Conservation (phyloP, 2,113 vertebrate species). For the Clupea harengus region DNA sequence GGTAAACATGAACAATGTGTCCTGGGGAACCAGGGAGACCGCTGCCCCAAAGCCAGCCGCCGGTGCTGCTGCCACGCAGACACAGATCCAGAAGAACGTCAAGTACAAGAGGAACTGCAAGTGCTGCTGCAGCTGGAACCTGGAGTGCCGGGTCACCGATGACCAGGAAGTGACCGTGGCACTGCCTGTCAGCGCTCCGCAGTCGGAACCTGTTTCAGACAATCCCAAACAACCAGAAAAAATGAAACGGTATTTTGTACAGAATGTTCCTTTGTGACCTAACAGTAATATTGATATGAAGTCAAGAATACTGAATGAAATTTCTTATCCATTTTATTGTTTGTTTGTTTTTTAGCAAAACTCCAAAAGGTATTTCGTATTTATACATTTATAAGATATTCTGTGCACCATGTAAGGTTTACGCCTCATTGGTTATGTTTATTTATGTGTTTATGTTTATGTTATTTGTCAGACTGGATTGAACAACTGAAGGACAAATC, state of each 20-base stretch:
- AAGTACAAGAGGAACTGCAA: slow-evolving; percentile 26
- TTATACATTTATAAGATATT: neutral
- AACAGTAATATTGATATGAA: neutral
- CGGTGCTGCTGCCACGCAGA: neutral
- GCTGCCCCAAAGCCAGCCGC: neutral
- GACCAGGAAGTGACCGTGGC: neutral
- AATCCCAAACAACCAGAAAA: neutral
- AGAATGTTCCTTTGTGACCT: neutral
- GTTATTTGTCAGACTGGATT: slow-evolving; percentile 26
- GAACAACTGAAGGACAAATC: slow-evolving; percentile 24
- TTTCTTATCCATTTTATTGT: neutral
- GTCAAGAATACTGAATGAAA: neutral
- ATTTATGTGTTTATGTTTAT: neutral
- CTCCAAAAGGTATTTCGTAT: too few relatives aligned
- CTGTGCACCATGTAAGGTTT: neutral
- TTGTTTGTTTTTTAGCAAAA: neutral
- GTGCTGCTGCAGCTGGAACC: slow-evolving; percentile 26
- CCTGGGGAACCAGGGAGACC: slow-evolving; percentile 72
- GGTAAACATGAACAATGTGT: slow-evolving; percentile 73
- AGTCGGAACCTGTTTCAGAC: neutral
- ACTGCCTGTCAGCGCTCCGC: neutral
- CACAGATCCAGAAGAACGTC: slow-evolving; percentile 4
- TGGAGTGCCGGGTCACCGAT: slow-evolving; percentile 27
- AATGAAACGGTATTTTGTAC: neutral
- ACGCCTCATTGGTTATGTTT: neutral